These are phyloP conservation scores for Sinocyclocheilus maitianheensis DNA, from an alignment of 2,113 vertebrate genomes.

Conservation along the genomic window DNA sequence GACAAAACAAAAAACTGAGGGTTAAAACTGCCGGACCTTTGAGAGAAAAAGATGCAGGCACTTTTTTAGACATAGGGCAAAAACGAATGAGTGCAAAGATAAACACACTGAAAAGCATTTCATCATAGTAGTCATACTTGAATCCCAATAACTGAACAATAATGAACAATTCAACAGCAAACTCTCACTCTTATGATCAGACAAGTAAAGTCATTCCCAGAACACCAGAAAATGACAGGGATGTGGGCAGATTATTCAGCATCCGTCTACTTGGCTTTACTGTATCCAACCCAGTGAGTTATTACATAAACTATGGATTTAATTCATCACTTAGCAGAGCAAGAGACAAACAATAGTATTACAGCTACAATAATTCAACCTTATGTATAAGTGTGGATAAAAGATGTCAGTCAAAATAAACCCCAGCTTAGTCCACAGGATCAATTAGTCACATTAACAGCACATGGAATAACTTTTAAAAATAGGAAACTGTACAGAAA, in stretches of 20 bases:
- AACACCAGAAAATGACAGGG: neutral
- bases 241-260: neutral
- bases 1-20: slow-evolving; percentile 53
- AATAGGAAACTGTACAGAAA: slow-evolving; percentile 12
- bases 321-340: neutral
- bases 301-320: neutral
- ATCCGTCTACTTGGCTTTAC: neutral
- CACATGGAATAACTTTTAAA: neutral
- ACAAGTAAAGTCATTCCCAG: neutral
- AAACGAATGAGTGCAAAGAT: slow-evolving; percentile 46
- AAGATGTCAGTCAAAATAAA: slow-evolving; percentile 31
- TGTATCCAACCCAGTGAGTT: neutral
- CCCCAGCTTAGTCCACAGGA: slow-evolving; percentile 37
- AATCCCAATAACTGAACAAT: slow-evolving; percentile 3
- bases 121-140: slow-evolving; percentile 27
- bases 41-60: slow-evolving; percentile 63
- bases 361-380: slow-evolving; percentile 16
- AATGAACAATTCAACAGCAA: neutral
- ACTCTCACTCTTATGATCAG: neutral
- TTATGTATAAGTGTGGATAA: slow-evolving; percentile 15
- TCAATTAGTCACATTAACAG: slow-evolving; percentile 37
- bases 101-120: neutral
- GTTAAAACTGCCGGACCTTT: slow-evolving; percentile 58
- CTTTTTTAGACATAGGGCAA: slow-evolving; percentile 54
- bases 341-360: neutral